Percentiles rank a stretch among this genome's conserved stretches.
phyloP scores from a whole-genome alignment of 2,888 invertebrate genomes.

The Tetranychus piercei region DNA sequence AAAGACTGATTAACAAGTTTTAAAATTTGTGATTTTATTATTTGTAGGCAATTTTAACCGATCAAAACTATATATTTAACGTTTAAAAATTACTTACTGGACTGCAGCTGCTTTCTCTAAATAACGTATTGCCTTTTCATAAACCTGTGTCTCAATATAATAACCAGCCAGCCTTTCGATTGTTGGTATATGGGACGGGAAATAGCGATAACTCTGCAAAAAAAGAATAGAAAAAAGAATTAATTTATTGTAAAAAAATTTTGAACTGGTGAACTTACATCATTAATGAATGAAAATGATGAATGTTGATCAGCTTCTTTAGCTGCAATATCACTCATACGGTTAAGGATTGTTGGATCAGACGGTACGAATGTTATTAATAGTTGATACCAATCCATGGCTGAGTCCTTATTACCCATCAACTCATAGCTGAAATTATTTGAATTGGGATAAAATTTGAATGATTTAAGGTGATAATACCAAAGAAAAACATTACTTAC shows the following conservation, averaged over 20 bases:
- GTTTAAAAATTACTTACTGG: conserved; percentile 34
- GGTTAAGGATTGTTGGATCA: conserved; percentile 71
- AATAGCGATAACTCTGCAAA: conserved; percentile 48
- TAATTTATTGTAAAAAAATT: not conserved
- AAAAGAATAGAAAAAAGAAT: conserved; percentile 10
- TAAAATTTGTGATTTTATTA: not conserved
- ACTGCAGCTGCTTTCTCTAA: conserved; percentile 59
- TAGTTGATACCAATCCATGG: conserved; percentile 46
- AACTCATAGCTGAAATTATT: conserved; percentile 42
- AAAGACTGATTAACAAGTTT: not conserved
- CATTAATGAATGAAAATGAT: conserved; percentile 62
- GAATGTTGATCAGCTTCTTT: conserved; percentile 74
- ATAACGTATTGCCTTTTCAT: conserved; percentile 63
- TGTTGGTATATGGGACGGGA: conserved; percentile 52
- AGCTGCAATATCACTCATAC: conserved; percentile 74
- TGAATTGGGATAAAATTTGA: not conserved
- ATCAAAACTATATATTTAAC: too few species aligned
- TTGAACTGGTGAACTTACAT: conserved; percentile 38
- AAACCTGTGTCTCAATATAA: conserved; percentile 67
- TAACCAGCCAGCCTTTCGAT: conserved; percentile 77
- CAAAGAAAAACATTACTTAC: conserved; percentile 29
- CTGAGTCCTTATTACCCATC: conserved; percentile 40
- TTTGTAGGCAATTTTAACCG: too few species aligned
- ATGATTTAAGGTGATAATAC: not conserved
- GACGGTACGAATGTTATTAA: conserved; percentile 62